phyloP scores from a whole-genome alignment of 2,113 vertebrate species.

The Aepyceros melampus region DNA sequence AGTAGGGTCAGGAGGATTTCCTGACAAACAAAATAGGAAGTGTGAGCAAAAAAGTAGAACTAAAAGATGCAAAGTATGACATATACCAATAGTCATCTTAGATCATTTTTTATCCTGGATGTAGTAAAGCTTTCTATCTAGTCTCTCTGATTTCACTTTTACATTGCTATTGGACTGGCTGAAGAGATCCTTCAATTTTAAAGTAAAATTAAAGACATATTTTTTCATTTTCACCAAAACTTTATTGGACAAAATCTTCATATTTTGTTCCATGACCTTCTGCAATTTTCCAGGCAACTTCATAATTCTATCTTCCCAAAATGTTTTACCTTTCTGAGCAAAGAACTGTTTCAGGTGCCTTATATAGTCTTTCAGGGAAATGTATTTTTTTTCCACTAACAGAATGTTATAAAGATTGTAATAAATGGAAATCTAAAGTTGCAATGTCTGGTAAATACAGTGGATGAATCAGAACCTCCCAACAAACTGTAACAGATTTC shows the following conservation, averaged over 20 bases:
- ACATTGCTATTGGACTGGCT: neutral
- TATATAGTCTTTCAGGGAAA: neutral
- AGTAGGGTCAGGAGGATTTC: neutral
- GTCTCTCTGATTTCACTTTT: fast-evolving
- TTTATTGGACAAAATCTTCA: neutral
- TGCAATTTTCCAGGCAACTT: neutral
- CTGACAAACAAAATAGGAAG: neutral
- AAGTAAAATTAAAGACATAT: neutral
- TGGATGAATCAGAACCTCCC: neutral
- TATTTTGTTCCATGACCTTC: neutral
- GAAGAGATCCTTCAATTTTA: neutral
- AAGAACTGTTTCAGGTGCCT: neutral
- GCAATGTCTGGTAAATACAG: neutral
- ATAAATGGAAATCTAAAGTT: neutral
- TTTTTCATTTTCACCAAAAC: neutral
- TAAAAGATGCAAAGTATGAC: neutral
- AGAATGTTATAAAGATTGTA: neutral
- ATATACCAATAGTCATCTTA: neutral
- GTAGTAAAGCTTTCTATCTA: neutral
- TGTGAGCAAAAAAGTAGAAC: neutral
- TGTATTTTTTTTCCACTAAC: neutral
- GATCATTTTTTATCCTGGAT: neutral
- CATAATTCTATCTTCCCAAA: neutral
- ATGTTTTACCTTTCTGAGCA: neutral
- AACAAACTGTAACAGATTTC: neutral